Evolutionary conservation across 2,888 invertebrate species (phyloP), one percentile per base, ranked within the genome.

Genomic region (Dioctria linearis): DNA sequence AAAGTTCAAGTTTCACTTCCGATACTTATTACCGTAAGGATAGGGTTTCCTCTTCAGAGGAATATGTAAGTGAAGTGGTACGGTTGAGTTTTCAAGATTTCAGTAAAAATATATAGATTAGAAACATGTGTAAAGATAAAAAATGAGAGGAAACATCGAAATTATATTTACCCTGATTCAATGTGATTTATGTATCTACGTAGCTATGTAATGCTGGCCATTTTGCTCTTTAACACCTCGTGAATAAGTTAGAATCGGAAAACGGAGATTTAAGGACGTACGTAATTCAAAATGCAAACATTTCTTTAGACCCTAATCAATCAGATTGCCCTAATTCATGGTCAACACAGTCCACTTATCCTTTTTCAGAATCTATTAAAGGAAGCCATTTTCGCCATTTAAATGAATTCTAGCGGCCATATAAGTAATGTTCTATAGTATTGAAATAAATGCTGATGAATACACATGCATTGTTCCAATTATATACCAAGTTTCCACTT

Each of bases 271-370:
- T 65, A n/a, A 42, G 40, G 65, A 65, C 63, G 11, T 5, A 25
- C 65, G 42, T 40, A 42, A 65, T 9, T 65, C 65, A 65, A 63
- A 25, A 25, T 25, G 25, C 25, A 25, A 25, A 25, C 25, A 25
- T 25, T 25, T 25, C 25, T 25, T 25, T 25, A 25, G 67, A 46
- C 67, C 67, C n/a, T 9, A 40, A 66, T 66, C 66, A 66, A 66
- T 42, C 43, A 66, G 40, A 40, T 66, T 66, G 46, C 5, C 8
- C 46, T 6, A 8, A 46, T 46, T 46, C 8, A 5, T 46, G 8
- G 46, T 46, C 46, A 46, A 46, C 46, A 46, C 46, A 6, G 46
- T 46, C 46, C 46, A 46, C 46, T 46, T 46, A 46, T 46, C 46
- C 46, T 46, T 6, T 46, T 46, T 46, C 5, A 46, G 46, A 6